Base-by-base conservation (phyloP, 2,113 vertebrate genomes). In the Dicaeum eximium region DNA sequence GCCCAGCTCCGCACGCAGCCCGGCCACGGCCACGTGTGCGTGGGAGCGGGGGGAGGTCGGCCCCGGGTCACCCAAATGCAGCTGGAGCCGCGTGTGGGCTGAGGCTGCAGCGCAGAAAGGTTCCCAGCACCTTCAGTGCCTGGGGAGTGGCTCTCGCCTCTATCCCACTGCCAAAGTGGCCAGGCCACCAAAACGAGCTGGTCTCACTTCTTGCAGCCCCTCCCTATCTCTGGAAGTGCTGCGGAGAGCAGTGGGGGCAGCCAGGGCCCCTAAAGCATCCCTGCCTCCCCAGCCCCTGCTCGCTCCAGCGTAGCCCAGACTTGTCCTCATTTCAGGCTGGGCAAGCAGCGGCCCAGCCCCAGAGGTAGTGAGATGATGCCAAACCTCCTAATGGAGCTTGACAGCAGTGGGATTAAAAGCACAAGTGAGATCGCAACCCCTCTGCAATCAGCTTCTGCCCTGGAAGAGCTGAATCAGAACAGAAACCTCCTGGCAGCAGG, bases 381-480 rank as follows among this genome's bases (percentile, higher is more conserved):
- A 87, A 78, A 87, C 79, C 96, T 97, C 93, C 96, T 98, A 98
- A 98, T 98, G 97, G 97, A 98, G 97, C 89, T 95, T 98, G 98
- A 98, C 98, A 98, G 98, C 96, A 54, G 90, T n/a, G 86, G 90
- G 96, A 97, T 96, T 98, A 97, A 98, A 98, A 97, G 97, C 97
- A 86, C 75, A 60, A 96, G 96, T 86, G 94, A 82, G 95, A 94
- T 86, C 10, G 4, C 61, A 81, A 33, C 70, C 90, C 62, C 93
- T 92, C 92, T 61, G 92, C 96, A 90, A 42, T 80, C 64, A 88
- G 93, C 71, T 61, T 53, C 94, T 96, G 94, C 88, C 81, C 88
- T 96, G 62, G 93, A 96, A 90, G 92, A 97, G 95, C 84, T 96
- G 96, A 97, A 97, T 95, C 97, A 95, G 90, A 83, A 97, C 89